Percentiles rank a stretch among this genome's conserved stretches.
Evolutionary conservation across 2,888 invertebrate genomes (phyloP).

Genomic region (Drepanosiphum platanoidis): DNA sequence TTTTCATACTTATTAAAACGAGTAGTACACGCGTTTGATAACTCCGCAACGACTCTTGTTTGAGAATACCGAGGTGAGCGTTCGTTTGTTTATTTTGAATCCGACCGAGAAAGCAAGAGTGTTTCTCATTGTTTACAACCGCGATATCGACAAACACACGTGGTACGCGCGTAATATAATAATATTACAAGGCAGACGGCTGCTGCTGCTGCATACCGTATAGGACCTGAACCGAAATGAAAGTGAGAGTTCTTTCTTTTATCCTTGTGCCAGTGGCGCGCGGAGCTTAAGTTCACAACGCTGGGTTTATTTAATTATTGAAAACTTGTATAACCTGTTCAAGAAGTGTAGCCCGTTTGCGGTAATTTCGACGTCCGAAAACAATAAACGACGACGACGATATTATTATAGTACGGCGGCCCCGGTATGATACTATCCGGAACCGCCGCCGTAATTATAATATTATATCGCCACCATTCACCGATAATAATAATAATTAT

Average conservation of each 20-base stretch:
- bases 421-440: no score
- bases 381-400: neutral
- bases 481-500: neutral
- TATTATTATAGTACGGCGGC: no score
- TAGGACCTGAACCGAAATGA: conserved; percentile 20
- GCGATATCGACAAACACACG: no score
- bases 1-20: no score
- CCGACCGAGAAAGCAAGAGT: no score
- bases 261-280: conserved; percentile 22
- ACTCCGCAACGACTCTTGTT: no score
- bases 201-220: no score
- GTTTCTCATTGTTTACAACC: conserved; percentile 21
- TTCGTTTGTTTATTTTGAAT: no score
- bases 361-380: neutral
- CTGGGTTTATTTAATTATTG: neutral
- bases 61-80: no score
- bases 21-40: no score
- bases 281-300: conserved; percentile 16
- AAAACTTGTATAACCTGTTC: conserved; percentile 10
- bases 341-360: neutral
- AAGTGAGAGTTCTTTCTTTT: conserved; percentile 50
- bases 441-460: no score
- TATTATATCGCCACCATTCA: neutral
- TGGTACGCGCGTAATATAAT: neutral
- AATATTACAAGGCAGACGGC: conserved; percentile 16